Percentiles rank a stretch among this genome's conserved stretches.
Evolutionary conservation across 1,140 invertebrate species (phyloP).

Genomic region (Hyposmocoma kahamanoa): DNA sequence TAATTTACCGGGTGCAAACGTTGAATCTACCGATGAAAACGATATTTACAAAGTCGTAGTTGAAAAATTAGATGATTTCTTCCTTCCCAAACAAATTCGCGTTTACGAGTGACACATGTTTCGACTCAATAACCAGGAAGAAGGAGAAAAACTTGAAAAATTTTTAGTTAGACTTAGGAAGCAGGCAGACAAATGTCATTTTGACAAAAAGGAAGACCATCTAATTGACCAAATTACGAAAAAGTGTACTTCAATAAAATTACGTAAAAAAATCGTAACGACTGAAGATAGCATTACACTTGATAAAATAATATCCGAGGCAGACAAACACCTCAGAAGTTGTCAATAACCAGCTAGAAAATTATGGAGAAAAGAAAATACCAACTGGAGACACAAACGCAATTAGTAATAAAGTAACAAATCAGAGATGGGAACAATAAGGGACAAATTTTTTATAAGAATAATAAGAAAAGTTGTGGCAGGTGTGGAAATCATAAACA

Average conservation of each 20-base stretch:
- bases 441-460: background rate
- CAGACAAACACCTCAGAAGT: background rate
- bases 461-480: background rate
- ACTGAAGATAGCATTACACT: background rate
- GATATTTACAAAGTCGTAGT: constrained; percentile 12
- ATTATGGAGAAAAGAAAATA: background rate
- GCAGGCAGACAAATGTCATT: constrained; percentile 14
- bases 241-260: background rate
- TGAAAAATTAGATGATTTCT: constrained; percentile 19
- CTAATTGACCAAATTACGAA: background rate
- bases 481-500: background rate
- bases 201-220: background rate
- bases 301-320: background rate
- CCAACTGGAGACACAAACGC: background rate
- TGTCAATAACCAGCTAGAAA: background rate
- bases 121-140: constrained; percentile 18
- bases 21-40: background rate
- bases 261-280: background rate
- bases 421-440: background rate
- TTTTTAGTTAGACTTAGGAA: constrained; percentile 18
- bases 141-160: constrained; percentile 20
- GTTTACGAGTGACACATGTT: constrained; percentile 21
- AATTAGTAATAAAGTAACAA: background rate
- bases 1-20: constrained; percentile 14
- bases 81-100: constrained; percentile 19